phyloP scores from a whole-genome alignment of 2,888 invertebrate genomes.

The Nesidiocoris tenuis region DNA sequence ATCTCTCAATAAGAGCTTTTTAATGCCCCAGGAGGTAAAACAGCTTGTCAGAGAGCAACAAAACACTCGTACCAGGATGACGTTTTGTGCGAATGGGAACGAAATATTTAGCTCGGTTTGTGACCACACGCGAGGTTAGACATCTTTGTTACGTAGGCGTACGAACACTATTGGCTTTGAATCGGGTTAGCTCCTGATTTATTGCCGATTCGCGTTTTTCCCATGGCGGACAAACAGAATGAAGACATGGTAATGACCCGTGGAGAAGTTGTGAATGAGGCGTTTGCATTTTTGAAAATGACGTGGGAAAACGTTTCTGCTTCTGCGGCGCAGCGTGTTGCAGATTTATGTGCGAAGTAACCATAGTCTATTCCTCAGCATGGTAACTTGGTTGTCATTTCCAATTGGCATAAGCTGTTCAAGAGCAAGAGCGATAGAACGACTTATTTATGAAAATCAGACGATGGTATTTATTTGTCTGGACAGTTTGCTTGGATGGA shows the following conservation, averaged over 20 bases:
- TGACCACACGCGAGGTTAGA: not conserved
- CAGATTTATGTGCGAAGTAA: too few relatives aligned
- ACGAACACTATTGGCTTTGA: not conserved
- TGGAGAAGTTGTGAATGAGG: not conserved
- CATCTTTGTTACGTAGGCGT: not conserved
- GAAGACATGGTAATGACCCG: not conserved
- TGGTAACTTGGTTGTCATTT: too few relatives aligned
- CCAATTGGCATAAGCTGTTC: too few relatives aligned
- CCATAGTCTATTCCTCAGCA: too few relatives aligned
- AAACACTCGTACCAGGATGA: not conserved
- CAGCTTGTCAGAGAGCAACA: not conserved
- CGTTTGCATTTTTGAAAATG: not conserved
- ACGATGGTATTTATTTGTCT: too few relatives aligned
- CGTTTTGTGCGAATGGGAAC: not conserved
- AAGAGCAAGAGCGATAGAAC: too few relatives aligned
- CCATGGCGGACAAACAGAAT: not conserved
- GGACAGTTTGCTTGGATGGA: too few relatives aligned
- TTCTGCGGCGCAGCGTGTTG: too few relatives aligned
- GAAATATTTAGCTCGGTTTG: not conserved
- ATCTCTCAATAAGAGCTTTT: not conserved
- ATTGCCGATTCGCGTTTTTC: not conserved
- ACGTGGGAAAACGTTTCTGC: too few relatives aligned
- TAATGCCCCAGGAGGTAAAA: not conserved
- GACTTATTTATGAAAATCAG: too few relatives aligned
- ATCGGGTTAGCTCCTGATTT: not conserved